Conservation (phyloP, 2,113 vertebrate genomes). For the Strigops habroptila region DNA sequence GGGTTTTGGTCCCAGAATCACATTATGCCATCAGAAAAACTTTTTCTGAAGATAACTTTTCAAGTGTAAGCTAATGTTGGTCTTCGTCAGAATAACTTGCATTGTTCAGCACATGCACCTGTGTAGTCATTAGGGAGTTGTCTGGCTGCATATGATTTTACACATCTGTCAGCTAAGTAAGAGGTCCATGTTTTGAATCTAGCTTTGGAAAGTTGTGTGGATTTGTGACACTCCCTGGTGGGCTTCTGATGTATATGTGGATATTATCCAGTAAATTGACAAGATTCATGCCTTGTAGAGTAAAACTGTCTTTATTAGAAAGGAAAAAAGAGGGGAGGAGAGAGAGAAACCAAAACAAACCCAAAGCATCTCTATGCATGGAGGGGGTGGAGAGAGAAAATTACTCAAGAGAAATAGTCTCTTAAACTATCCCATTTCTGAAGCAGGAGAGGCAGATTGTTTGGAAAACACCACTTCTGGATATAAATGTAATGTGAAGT, state of each 20-base stretch:
- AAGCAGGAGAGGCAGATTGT: background rate
- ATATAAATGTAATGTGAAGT: background rate
- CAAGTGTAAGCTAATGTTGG: slow-evolving; percentile 25
- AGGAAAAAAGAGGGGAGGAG: background rate
- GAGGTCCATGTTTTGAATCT: slow-evolving; percentile 68
- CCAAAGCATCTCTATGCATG: background rate
- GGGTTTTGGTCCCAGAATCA: slow-evolving; percentile 8
- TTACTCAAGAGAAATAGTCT: background rate
- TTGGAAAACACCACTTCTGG: slow-evolving; percentile 8
- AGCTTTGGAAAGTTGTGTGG: slow-evolving; percentile 64
- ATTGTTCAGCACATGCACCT: slow-evolving; percentile 64
- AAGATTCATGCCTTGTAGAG: slow-evolving; percentile 40
- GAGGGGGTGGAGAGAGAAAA: accelerated
- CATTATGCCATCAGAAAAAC: slow-evolving; percentile 53
- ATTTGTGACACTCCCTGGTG: slow-evolving; percentile 73
- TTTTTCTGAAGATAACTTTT: slow-evolving; percentile 26
- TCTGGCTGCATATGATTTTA: slow-evolving; percentile 70
- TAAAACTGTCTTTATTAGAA: slow-evolving; percentile 8
- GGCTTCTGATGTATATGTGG: slow-evolving; percentile 64
- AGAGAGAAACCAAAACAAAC: background rate
- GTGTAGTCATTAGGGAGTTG: slow-evolving; percentile 64
- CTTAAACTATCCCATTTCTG: background rate
- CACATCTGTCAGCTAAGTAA: slow-evolving; percentile 77
- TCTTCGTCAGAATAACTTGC: slow-evolving; percentile 58
- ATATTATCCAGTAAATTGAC: slow-evolving; percentile 61